Evolutionary conservation across 2,888 invertebrate genomes (phyloP).

Genomic region (Achlya flavicornis): DNA sequence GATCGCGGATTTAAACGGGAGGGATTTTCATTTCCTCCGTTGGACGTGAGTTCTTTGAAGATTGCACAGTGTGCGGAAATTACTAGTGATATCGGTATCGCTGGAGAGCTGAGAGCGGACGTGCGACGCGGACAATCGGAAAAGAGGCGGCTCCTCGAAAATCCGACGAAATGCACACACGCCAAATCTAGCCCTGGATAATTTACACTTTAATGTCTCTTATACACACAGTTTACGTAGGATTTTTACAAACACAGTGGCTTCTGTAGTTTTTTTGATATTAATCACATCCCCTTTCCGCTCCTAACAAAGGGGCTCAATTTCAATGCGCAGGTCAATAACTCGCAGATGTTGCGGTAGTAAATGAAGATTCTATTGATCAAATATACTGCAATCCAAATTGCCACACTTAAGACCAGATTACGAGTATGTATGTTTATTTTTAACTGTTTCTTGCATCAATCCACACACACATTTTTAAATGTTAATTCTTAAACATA

Average conservation of each 20-base stretch:
- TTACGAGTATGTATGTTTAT: too few species aligned
- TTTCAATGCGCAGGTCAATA: too few species aligned
- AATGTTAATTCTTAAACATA: too few species aligned
- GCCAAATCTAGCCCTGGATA: constrained; percentile 5
- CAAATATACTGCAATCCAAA: too few species aligned
- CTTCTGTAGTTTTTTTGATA: too few species aligned
- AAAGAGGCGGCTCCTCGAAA: constrained; percentile 33
- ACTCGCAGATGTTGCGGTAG: too few species aligned
- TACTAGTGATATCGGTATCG: constrained; percentile 67
- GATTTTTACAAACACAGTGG: not conserved
- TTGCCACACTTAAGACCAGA: too few species aligned
- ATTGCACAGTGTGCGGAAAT: constrained; percentile 65
- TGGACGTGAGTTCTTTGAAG: constrained; percentile 58
- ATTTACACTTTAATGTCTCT: not conserved
- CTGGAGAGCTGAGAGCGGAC: constrained; percentile 44
- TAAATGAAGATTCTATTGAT: too few species aligned
- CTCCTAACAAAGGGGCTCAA: too few species aligned
- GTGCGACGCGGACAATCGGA: constrained; percentile 50
- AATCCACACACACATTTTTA: too few species aligned
- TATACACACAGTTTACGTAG: not conserved
- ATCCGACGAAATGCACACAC: constrained; percentile 32
- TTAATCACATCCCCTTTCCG: too few species aligned
- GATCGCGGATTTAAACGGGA: constrained; percentile 65
- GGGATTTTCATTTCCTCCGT: constrained; percentile 68
- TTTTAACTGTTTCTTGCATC: too few species aligned